phyloP scores from a whole-genome alignment of 2,888 invertebrate genomes.

The Alcis repandata region DNA sequence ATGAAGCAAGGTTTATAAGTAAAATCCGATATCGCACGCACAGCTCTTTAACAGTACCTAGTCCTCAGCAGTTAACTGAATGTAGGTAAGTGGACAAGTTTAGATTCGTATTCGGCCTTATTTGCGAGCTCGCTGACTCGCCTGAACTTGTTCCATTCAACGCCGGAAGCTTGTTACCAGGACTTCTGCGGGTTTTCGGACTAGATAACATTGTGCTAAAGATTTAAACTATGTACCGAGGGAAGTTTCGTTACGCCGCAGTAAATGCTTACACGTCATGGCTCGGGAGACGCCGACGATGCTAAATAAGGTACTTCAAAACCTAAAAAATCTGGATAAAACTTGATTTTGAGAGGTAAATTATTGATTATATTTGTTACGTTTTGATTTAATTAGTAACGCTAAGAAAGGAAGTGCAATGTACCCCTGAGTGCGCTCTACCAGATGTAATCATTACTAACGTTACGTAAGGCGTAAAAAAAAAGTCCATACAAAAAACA shows the following conservation, averaged over 20 bases:
- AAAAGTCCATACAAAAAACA: no score
- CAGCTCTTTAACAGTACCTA: background rate
- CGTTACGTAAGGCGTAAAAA: no score
- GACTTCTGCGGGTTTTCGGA: constrained; percentile 74
- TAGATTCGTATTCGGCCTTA: constrained; percentile 58
- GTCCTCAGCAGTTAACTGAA: background rate
- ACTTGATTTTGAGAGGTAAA: no score
- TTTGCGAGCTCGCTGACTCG: constrained; percentile 70
- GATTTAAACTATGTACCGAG: constrained; percentile 66
- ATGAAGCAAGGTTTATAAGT: no score
- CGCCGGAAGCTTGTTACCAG: constrained; percentile 76
- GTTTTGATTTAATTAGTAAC: no score
- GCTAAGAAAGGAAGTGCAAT: no score
- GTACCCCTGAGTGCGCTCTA: no score
- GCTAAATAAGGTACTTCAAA: constrained; percentile 38
- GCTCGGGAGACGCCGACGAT: constrained; percentile 24
- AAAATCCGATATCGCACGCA: no score
- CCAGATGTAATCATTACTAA: no score
- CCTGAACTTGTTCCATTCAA: constrained; percentile 66
- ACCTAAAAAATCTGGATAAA: no score
- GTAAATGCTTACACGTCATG: constrained; percentile 45
- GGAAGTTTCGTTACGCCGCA: constrained; percentile 42
- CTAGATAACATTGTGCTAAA: constrained; percentile 75
- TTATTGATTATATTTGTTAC: no score
- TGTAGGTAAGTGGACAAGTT: constrained; percentile 59